phyloP scores from a whole-genome alignment of 2,797 vertebrate genomes.

The Tangara arthus region DNA sequence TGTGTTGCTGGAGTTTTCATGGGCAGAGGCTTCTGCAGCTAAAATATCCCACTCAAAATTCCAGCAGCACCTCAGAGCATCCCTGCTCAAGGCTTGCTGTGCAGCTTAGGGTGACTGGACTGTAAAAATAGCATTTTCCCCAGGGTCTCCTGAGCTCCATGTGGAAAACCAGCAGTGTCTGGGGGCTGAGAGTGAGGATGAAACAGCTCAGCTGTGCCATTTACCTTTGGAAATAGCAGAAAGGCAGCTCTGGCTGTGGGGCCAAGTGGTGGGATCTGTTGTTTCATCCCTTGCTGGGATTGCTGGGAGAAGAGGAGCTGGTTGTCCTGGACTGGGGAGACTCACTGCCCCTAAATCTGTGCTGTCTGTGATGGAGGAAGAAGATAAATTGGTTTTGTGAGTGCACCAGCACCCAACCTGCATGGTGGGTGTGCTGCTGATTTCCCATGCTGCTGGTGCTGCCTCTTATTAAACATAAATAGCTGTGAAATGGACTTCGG shows the following conservation, averaged over 20 bases:
- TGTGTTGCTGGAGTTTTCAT: background rate
- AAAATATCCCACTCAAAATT: background rate
- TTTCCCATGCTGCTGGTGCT: slow-evolving; percentile 14
- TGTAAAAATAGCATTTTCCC: background rate
- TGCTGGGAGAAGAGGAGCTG: background rate
- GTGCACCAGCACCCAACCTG: background rate
- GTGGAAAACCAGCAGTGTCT: fast-evolving
- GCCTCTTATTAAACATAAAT: slow-evolving; percentile 32
- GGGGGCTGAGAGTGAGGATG: background rate
- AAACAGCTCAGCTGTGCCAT: fast-evolving
- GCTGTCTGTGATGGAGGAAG: background rate
- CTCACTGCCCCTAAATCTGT: background rate
- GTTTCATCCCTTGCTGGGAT: background rate
- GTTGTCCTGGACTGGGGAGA: background rate
- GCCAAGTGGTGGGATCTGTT: background rate
- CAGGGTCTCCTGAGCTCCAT: background rate
- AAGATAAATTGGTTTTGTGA: background rate
- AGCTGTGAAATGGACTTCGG: background rate
- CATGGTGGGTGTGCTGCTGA: background rate
- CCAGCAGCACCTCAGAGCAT: background rate
- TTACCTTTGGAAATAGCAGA: background rate
- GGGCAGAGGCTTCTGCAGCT: background rate
- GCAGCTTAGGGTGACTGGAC: background rate
- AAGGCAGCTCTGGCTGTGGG: background rate
- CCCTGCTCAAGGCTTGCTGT: background rate